Evolutionary conservation across 1,140 invertebrate genomes (phyloP), one percentile per base, ranked within the genome.

Genomic region (Drosophila tropicalis): DNA sequence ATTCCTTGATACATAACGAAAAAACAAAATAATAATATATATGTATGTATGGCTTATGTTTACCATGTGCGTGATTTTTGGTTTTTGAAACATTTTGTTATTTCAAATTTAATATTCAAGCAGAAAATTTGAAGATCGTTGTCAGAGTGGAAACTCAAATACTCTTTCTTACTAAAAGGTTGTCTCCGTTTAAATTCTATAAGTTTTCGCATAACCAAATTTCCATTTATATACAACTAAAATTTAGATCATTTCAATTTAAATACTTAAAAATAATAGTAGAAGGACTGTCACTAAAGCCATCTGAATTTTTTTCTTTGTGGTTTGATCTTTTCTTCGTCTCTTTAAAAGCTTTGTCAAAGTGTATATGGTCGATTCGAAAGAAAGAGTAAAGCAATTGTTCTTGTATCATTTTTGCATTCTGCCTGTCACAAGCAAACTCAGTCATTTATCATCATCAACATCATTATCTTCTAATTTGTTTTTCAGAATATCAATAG

Each of bases 391-490:
- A 51, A 19, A 22, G 5, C 44, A 51, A 19, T 51, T 51, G 44
- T 51, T 51, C 0, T 19, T 19, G 44, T 51, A 19, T 51, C 44
- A 22, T 22, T 17, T 51, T 9, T 51, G 44, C 44, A 51, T 51
- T 19, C n/a, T 39, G 15, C 25, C 56, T 58, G 56, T 58, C 56
- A 58, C 17, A 58, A 58, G 17, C 56, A 36, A 51, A 51, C 56
- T 58, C 17, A 1, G 15, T 36, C 56, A 58, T 58, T 58, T 32
- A 58, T 58, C 56, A 58, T 58, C 56, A 58, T 58, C 56, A 36
- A 36, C 32, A 29, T 72, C 70, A 72, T 72, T 51, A 56, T 68
- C 67, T 66, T 47, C 25, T 51, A 64, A 44, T 75, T 75, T 76
- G 65, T 70, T 76, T 76, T 80, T 68, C 34, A 56, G 54, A 25